Percentiles rank a stretch among this genome's conserved stretches.
Evolutionary conservation across 1,140 invertebrate species (phyloP).

Genomic region (Heliconius himera): DNA sequence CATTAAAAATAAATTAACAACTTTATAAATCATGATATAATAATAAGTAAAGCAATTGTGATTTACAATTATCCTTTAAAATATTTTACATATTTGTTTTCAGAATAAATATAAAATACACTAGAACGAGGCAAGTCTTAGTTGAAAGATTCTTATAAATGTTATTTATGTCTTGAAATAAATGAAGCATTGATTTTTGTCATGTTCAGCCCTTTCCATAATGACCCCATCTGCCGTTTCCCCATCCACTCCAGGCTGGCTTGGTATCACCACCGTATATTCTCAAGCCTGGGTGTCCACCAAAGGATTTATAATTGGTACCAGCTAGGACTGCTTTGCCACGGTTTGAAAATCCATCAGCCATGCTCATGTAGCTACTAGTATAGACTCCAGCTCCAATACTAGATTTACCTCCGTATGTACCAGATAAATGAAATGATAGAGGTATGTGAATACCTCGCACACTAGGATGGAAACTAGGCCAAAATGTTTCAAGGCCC

Average conservation of each 20-base stretch:
- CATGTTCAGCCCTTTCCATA: constrained; percentile 68
- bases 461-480: constrained; percentile 44
- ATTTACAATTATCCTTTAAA: neutral
- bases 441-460: constrained; percentile 62
- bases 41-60: neutral
- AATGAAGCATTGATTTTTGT: constrained; percentile 1
- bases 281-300: constrained; percentile 46
- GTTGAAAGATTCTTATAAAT: no score
- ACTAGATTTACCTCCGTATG: constrained; percentile 52
- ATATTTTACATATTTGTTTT: neutral
- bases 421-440: constrained; percentile 63
- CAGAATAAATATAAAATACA: neutral
- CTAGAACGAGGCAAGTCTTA: neutral
- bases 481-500: constrained; percentile 65
- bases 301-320: constrained; percentile 54
- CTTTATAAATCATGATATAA: constrained; percentile 2
- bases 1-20: constrained; percentile 32
- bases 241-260: constrained; percentile 70
- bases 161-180: neutral
- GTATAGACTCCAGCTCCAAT: constrained; percentile 48
- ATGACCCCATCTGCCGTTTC: constrained; percentile 75
- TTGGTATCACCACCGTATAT: constrained; percentile 52
- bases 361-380: constrained; percentile 53
- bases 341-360: constrained; percentile 36
- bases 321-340: constrained; percentile 57